These are phyloP conservation scores for Halcyon chelicuti DNA, from an alignment of 2,797 vertebrate genomes.

Conservation along the genomic window DNA sequence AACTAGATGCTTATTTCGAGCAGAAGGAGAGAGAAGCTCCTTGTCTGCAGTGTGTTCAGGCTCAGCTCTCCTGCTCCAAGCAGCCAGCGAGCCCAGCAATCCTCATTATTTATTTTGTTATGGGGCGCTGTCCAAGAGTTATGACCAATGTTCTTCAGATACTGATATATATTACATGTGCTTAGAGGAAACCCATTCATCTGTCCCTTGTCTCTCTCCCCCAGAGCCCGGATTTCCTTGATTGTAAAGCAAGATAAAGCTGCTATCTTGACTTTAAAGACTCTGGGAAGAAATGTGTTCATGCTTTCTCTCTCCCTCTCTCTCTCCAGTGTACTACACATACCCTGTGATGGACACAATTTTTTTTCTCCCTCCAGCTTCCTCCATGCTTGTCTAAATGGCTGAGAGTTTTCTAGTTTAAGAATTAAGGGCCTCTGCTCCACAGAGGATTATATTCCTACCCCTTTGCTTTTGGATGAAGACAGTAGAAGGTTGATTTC, in stretches of 20 bases:
- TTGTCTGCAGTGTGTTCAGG: background rate
- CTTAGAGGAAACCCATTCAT: conserved; percentile 73
- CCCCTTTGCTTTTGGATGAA: background rate
- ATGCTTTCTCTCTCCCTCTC: background rate
- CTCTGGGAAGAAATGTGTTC: conserved; percentile 68
- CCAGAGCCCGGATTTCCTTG: conserved; percentile 64
- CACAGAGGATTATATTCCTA: background rate
- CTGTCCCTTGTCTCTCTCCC: conserved; percentile 59
- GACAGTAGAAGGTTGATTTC: background rate
- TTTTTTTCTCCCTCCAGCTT: background rate
- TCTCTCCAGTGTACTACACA: background rate
- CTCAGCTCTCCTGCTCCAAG: conserved; percentile 3
- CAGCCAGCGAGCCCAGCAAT: conserved; percentile 12
- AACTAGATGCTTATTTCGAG: background rate
- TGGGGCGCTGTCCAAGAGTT: conserved; percentile 59
- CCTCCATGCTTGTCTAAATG: background rate
- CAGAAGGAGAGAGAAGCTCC: background rate
- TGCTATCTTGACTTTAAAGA: conserved; percentile 61
- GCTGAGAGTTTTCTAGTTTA: background rate
- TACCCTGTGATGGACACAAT: background rate
- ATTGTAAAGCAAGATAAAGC: conserved; percentile 62
- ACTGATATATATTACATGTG: conserved; percentile 67
- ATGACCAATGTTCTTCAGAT: conserved; percentile 37
- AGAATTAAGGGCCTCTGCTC: background rate
- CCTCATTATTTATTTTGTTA: conserved; percentile 68